Base-by-base conservation (phyloP, 2,888 invertebrate genomes). In the Venusia cambrica region DNA sequence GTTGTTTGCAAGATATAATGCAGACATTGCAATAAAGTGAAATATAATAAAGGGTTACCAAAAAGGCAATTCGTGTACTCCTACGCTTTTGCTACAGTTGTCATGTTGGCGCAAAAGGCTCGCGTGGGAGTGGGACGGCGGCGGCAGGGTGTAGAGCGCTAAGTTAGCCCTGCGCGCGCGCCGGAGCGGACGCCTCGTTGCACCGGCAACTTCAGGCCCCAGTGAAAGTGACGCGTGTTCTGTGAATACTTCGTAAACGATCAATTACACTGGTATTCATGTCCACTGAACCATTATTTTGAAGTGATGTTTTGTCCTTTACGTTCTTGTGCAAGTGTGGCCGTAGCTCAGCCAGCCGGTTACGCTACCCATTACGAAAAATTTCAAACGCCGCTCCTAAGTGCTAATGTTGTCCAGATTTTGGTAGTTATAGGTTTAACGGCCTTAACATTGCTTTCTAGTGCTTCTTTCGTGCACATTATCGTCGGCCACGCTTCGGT, bases 131-230 rank as follows among this genome's bases (percentile, higher is more conserved):
- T 68, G 75, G 69, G 70, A 62, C 64, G 39, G 59, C 39, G 54
- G 44, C 39, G 40, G 33, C 40, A 28, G 37, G 20, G 33, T 33
- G n/a, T 33, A 43, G 51, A 49, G 60, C 50, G 53, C 70, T 69
- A 71, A 79, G 85, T 83, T 59, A 61, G 76, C 78, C 81, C 79
- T 73, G 76, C 73, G 79, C 68, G 55, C 51, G 78, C 80, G 78
- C 50, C 56, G 47, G 70, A 54, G 56, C 73, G 77, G 71, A 69
- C 85, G 81, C 73, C 66, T 64, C 35, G 44, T 31, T 45, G 45
- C 32, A 27, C 43, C 41, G 51, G 45, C 42, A 38, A 54, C 48
- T 50, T 54, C 43, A 45, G 45, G 50, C 59, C 54, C 60, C 61
- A 77, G 83, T 81, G 83, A 84, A 84, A 83, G 81, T 80, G 48